Conservation (phyloP, 2,888 invertebrate genomes). For the Biston betularia region DNA sequence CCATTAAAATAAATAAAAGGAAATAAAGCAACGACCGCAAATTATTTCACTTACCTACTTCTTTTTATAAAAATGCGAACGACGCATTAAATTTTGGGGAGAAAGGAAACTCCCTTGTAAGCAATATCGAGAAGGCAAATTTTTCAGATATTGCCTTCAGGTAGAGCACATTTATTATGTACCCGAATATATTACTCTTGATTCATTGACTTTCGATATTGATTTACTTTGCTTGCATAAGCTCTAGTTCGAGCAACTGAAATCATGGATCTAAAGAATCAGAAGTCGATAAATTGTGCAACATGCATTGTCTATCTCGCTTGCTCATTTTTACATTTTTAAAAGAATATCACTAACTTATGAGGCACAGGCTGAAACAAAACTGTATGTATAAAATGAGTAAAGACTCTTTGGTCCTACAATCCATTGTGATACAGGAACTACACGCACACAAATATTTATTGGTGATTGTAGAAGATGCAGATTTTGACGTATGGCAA, state of each 20-base stretch:
- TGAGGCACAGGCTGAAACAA: too few species aligned
- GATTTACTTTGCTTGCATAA: conserved; percentile 86
- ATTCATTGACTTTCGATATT: conserved; percentile 86
- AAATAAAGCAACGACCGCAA: conserved; percentile 84
- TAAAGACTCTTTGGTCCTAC: too few species aligned
- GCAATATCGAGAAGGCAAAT: conserved; percentile 86
- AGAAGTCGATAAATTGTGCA: conserved; percentile 41
- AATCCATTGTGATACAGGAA: too few species aligned
- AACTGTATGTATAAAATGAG: too few species aligned
- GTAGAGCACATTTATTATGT: conserved; percentile 87
- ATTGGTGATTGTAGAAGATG: too few species aligned
- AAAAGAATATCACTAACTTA: too few species aligned
- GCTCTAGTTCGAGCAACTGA: conserved; percentile 73
- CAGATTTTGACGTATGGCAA: too few species aligned
- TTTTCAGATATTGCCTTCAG: conserved; percentile 87
- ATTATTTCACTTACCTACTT: conserved; percentile 86
- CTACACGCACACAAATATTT: too few species aligned
- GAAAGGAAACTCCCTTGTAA: conserved; percentile 86
- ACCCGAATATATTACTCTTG: conserved; percentile 87
- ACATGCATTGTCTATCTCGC: too few species aligned
- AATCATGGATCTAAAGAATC: conserved; percentile 71
- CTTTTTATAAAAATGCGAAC: conserved; percentile 86
- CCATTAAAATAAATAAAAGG: conserved; percentile 86
- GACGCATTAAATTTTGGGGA: conserved; percentile 86
- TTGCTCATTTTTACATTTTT: too few species aligned